Percentiles rank a stretch among this genome's conserved stretches.
phyloP scores from a whole-genome alignment of 2,113 vertebrate species.

The Trachemys scripta region DNA sequence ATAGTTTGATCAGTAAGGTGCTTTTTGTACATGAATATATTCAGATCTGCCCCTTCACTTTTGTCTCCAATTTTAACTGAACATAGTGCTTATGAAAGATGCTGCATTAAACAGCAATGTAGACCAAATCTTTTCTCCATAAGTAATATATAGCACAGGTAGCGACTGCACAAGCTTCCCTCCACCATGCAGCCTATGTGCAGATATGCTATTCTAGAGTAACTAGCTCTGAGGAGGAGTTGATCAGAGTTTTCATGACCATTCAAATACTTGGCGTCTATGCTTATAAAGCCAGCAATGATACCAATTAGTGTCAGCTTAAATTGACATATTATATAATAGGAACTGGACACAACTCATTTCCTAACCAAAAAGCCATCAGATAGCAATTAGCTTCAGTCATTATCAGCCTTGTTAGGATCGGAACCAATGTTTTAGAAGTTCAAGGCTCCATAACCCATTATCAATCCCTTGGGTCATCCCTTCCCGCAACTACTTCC shows the following conservation, averaged over 20 bases:
- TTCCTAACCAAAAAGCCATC: not conserved
- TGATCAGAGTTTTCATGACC: not conserved
- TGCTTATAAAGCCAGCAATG: not conserved
- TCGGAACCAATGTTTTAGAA: not conserved
- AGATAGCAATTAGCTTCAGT: not conserved
- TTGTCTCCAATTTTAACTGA: not conserved
- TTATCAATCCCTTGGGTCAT: not conserved
- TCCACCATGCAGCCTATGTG: not conserved
- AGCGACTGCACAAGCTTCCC: not conserved
- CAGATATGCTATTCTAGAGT: not conserved
- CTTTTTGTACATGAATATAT: not conserved
- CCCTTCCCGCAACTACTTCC: not conserved
- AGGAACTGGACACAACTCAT: not conserved
- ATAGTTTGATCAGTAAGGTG: not conserved
- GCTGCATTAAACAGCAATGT: not conserved
- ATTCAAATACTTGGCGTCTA: not conserved
- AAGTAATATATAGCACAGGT: rapidly evolving
- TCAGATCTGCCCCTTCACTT: not conserved
- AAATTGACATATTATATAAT: not conserved
- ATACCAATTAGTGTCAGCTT: not conserved
- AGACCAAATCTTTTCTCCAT: not conserved
- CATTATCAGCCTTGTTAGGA: not conserved
- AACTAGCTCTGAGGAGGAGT: not conserved
- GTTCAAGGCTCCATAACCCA: not conserved
- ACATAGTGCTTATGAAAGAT: not conserved